Evolutionary conservation across 2,113 vertebrate genomes (phyloP).

Genomic region (Amphilophus citrinellus): DNA sequence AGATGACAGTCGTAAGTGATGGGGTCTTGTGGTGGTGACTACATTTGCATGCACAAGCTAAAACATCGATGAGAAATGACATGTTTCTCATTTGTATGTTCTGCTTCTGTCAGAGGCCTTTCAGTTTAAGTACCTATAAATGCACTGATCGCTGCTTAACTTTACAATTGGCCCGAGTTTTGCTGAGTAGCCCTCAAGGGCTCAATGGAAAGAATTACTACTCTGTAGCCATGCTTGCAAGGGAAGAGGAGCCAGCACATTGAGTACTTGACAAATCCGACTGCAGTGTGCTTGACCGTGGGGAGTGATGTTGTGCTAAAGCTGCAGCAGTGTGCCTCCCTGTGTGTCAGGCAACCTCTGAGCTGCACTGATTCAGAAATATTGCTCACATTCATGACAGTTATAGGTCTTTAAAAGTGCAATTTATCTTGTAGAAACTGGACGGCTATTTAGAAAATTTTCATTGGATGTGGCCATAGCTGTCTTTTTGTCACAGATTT

Average conservation of each 20-base stretch:
- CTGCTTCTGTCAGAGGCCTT: not conserved
- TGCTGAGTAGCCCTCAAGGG: not conserved
- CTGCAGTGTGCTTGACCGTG: slow-evolving; percentile 4
- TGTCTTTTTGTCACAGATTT: not conserved
- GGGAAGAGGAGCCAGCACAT: not conserved
- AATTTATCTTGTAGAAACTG: not conserved
- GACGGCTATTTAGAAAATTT: not conserved
- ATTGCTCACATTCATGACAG: not conserved
- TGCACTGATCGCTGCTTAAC: not conserved
- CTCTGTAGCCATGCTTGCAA: not conserved
- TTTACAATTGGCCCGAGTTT: not conserved
- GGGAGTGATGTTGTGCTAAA: not conserved
- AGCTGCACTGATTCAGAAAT: not conserved
- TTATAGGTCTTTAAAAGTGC: not conserved
- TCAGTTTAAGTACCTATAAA: not conserved
- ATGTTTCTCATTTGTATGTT: not conserved
- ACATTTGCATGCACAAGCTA: not conserved
- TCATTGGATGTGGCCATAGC: not conserved
- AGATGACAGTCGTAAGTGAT: slow-evolving; percentile 3
- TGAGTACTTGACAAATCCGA: slow-evolving; percentile 1
- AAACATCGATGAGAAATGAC: not conserved
- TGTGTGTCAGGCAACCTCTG: not conserved
- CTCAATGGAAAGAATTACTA: not conserved
- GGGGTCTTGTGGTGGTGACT: not conserved
- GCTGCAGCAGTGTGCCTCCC: not conserved